These are phyloP conservation scores for Nannospalax galili DNA, from an alignment of 2,113 vertebrate species.

Conservation along the genomic window DNA sequence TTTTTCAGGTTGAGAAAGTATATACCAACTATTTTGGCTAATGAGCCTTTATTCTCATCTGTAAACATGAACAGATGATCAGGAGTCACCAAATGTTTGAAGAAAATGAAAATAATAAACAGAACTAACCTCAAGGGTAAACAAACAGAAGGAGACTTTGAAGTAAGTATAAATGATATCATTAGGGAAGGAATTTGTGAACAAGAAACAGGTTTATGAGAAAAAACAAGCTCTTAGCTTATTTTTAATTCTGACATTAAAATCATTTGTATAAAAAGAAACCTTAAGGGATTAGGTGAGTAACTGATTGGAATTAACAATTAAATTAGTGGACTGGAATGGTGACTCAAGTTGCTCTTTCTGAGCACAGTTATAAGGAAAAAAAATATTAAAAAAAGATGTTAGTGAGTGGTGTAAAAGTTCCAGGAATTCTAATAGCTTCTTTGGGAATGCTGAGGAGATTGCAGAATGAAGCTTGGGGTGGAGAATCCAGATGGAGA, in stretches of 20 bases:
- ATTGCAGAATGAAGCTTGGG: background rate
- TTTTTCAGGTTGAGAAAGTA: conserved; percentile 25
- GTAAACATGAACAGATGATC: conserved; percentile 37
- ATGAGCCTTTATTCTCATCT: background rate
- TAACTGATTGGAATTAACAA: conserved; percentile 13
- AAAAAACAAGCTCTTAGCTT: conserved; percentile 5
- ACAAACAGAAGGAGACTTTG: conserved; percentile 53
- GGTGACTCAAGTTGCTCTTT: background rate
- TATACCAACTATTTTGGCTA: background rate
- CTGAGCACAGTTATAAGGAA: background rate
- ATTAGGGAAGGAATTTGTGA: conserved; percentile 19
- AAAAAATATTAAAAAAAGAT: background rate
- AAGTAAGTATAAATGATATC: conserved; percentile 47
- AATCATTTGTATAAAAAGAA: background rate
- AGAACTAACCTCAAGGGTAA: conserved; percentile 38
- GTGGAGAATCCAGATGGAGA: rapidly evolving
- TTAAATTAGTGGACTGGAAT: background rate
- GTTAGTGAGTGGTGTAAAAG: background rate
- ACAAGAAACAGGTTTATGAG: conserved; percentile 17
- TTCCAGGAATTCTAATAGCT: background rate
- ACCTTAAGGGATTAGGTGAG: background rate
- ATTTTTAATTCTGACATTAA: conserved; percentile 18
- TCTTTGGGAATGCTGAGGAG: background rate
- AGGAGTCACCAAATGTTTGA: conserved; percentile 47
- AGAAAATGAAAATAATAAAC: conserved; percentile 50